Conservation (phyloP, 2,888 invertebrate genomes). For the Diaperis boleti region DNA sequence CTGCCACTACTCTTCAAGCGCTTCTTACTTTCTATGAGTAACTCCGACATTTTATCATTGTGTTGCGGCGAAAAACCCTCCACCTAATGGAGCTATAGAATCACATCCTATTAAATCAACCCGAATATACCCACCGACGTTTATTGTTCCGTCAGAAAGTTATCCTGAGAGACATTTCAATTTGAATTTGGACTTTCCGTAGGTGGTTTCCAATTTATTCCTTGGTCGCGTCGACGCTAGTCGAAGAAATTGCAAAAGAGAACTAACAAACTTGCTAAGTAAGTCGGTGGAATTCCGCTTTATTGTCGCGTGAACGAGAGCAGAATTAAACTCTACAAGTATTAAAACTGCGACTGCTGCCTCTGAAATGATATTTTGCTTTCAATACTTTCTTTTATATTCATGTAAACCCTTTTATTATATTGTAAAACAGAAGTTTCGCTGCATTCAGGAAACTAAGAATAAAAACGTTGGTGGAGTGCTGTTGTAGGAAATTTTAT, state of each 20-base stretch:
- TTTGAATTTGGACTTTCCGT: conserved; percentile 31
- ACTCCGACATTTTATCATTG: too few relatives aligned
- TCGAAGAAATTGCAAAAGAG: conserved; percentile 6
- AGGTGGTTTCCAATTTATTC: conserved; percentile 31
- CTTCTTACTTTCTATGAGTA: too few relatives aligned
- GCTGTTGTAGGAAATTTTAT: conserved; percentile 10
- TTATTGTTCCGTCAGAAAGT: conserved; percentile 35
- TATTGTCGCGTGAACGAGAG: conserved; percentile 11
- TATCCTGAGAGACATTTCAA: conserved; percentile 38
- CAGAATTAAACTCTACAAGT: conserved; percentile 5
- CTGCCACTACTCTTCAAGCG: too few relatives aligned
- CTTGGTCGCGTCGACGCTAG: conserved; percentile 20
- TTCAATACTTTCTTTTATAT: conserved; percentile 6
- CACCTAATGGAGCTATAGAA: conserved; percentile 22
- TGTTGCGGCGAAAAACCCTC: conserved; percentile 11
- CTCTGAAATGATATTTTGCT: too few relatives aligned
- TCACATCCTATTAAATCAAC: conserved; percentile 28
- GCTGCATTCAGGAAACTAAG: not conserved
- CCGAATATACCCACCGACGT: conserved; percentile 23
- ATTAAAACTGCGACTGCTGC: too few relatives aligned
- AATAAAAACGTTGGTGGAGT: conserved; percentile 12
- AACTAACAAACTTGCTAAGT: not conserved
- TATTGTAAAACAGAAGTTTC: conserved; percentile 22
- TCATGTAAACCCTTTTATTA: conserved; percentile 11
- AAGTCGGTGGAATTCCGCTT: too few relatives aligned